Evolutionary conservation across 2,888 invertebrate species (phyloP).

Genomic region (Thymelicus sylvestris): DNA sequence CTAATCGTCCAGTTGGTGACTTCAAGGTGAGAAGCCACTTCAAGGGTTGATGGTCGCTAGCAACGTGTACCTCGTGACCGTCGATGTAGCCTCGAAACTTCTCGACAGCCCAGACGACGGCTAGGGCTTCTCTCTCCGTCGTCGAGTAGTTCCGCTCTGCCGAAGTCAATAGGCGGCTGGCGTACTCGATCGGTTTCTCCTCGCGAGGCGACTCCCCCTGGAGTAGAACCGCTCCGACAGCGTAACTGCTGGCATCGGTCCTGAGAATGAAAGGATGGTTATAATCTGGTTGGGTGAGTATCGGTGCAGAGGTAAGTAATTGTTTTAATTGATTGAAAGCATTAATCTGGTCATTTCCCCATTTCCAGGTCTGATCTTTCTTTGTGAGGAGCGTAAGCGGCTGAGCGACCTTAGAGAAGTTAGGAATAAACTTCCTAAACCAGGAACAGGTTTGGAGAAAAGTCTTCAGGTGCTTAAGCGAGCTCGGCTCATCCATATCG

Average conservation of each 20-base stretch:
- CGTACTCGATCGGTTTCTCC: slow-evolving; percentile 46
- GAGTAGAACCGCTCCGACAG: slow-evolving; percentile 46
- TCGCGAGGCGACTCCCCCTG: slow-evolving; percentile 45
- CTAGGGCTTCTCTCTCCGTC: slow-evolving; percentile 61
- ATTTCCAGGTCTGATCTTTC: neutral
- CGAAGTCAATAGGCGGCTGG: slow-evolving; percentile 40
- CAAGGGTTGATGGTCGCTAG: slow-evolving; percentile 68
- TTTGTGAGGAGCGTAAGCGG: neutral
- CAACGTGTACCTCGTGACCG: slow-evolving; percentile 52
- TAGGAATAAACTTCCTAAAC: neutral
- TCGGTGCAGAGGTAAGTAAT: slow-evolving; percentile 44
- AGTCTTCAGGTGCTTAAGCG: neutral
- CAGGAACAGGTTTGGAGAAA: neutral
- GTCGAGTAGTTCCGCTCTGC: slow-evolving; percentile 62
- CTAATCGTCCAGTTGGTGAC: slow-evolving; percentile 39
- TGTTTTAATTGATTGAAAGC: neutral
- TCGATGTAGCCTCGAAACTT: slow-evolving; percentile 51
- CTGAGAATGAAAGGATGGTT: slow-evolving; percentile 47
- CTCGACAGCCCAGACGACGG: slow-evolving; percentile 46
- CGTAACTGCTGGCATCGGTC: slow-evolving; percentile 50
- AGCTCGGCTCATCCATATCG: neutral
- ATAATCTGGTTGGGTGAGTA: slow-evolving; percentile 47
- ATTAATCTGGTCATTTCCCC: neutral
- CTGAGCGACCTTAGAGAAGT: neutral
- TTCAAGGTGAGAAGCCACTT: slow-evolving; percentile 54